Evolutionary conservation across 2,888 invertebrate genomes (phyloP).

Genomic region (Mythimna lalbum): DNA sequence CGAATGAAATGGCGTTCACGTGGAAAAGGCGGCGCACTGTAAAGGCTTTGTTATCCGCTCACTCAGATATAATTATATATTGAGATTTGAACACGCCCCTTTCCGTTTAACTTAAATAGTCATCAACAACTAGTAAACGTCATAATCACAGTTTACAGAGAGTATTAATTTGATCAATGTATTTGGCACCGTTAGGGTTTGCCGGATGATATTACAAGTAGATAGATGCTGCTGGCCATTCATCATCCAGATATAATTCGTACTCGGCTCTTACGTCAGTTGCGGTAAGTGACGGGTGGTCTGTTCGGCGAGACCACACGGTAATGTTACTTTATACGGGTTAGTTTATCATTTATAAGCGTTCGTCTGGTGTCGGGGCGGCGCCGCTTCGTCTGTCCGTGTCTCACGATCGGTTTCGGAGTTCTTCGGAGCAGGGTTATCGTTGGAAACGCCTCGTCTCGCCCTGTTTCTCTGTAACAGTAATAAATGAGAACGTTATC

Average conservation of each 20-base stretch:
- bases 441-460: conserved; percentile 67
- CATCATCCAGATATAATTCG: conserved; percentile 54
- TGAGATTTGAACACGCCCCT: conserved; percentile 48
- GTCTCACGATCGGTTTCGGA: conserved; percentile 64
- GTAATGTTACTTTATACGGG: conserved; percentile 64
- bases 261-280: conserved; percentile 52
- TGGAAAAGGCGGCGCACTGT: conserved; percentile 61
- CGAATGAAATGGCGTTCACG: conserved; percentile 58
- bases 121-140: conserved; percentile 6
- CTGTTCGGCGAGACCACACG: conserved; percentile 57
- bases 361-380: conserved; percentile 73
- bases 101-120: conserved; percentile 19
- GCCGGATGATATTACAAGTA: conserved; percentile 27
- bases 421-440: conserved; percentile 62
- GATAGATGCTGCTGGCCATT: conserved; percentile 38
- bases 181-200: conserved; percentile 35
- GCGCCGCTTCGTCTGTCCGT: conserved; percentile 80
- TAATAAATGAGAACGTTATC: conserved; percentile 41
- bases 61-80: conserved; percentile 58
- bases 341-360: conserved; percentile 80
- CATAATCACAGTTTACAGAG: conserved; percentile 15
- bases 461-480: conserved; percentile 27
- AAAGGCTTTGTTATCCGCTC: conserved; percentile 57
- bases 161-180: conserved; percentile 22
- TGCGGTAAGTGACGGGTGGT: conserved; percentile 52